Evolutionary conservation across 2,797 vertebrate species (phyloP).

Genomic region (Galaxias olidus): DNA sequence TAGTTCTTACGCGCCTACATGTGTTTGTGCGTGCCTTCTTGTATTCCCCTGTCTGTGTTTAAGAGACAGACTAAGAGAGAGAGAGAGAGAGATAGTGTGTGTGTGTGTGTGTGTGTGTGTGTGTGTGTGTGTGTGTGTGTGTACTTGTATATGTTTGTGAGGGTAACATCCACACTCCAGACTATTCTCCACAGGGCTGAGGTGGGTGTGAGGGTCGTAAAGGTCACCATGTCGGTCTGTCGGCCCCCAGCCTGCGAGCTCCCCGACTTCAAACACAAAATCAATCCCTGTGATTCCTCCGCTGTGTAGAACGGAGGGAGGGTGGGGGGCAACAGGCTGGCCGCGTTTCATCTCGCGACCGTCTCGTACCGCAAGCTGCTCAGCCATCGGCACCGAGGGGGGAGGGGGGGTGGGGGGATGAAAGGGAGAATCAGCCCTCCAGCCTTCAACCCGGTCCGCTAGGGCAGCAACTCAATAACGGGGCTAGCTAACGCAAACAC

Average conservation of each 20-base stretch:
- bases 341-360: background rate
- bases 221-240: slow-evolving; percentile 23
- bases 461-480: slow-evolving; percentile 34
- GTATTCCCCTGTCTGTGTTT: no score
- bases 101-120: slow-evolving; percentile 5
- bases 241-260: slow-evolving; percentile 12
- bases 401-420: slow-evolving; percentile 20
- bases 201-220: slow-evolving; percentile 17
- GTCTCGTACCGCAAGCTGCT: background rate
- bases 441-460: slow-evolving; percentile 47
- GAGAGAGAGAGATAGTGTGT: no score
- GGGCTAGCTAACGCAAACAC: background rate
- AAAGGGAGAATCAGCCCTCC: slow-evolving; percentile 25
- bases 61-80: slow-evolving; percentile 5
- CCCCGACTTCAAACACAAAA: slow-evolving; percentile 8
- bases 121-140: background rate
- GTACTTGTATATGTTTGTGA: slow-evolving; percentile 1
- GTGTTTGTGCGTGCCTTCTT: no score
- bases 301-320: background rate
- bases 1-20: no score
- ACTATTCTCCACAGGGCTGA: slow-evolving; percentile 23
- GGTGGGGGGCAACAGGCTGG: background rate
- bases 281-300: background rate
- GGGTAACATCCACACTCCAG: slow-evolving; percentile 17
- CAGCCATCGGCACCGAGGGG: slow-evolving; percentile 11